Evolutionary conservation across 2,888 invertebrate species (phyloP), one percentile per base, ranked within the genome.

Genomic region (Drosophila picticornis): DNA sequence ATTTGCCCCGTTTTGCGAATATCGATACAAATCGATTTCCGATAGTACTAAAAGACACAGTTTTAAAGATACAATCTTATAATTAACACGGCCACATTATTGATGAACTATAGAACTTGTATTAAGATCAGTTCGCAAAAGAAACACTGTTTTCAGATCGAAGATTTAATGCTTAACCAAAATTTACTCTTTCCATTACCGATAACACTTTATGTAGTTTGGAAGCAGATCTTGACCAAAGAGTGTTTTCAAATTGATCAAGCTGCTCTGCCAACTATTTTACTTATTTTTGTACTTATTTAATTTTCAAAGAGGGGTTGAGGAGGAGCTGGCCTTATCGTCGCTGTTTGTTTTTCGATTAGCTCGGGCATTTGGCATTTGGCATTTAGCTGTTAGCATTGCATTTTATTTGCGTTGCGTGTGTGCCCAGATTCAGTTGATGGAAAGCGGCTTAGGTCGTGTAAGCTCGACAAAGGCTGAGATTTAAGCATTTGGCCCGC

Each of bases 401-500:
- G 22, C 25, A 55, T 55, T 55, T 32, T 34, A 55, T 55, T 56
- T n/a, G 60, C 59, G 55, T 66, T 50, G 57, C 65, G 55, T 57
- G 46, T 69, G 27, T 40, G 40, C 19, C 50, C 36, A 40, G 52
- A 73, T 77, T 67, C 22, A 58, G 60, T 72, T 70, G 61, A 51
- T 59, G 61, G 32, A 72, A 86, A 86, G 86, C 85, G 55, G 85
- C 89, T 86, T 86, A 88, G 75, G 80, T 88, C 76, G 77, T 86
- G 90, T 86, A 86, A 86, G 71, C 80, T 89, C 59, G 75, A 53
- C 81, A 69, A 64, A 74, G 76, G 78, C 83, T 63, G 70, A 77
- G 90, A 83, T 85, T 85, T 84, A 68, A 51, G 69, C 43, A 53
- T 46, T 46, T 59, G 48, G 64, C 27, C 52, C 50, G 63, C 53